Percentiles rank a stretch among this genome's conserved stretches.
Conservation (phyloP, 2,113 vertebrate species). For the Nibea coibor region DNA sequence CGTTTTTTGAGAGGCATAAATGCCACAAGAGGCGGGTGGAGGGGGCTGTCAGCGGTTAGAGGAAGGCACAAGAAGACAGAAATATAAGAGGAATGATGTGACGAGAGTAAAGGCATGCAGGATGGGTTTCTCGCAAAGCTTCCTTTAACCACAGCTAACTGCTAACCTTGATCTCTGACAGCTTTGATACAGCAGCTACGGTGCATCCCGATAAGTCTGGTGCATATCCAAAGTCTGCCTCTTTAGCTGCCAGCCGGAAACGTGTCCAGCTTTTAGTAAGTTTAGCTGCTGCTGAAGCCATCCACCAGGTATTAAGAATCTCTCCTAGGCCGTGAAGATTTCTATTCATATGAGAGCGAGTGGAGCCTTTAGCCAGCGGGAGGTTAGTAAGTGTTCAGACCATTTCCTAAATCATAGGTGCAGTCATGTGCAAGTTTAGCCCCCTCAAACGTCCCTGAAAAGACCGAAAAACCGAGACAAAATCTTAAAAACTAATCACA, state of each 20-base stretch:
- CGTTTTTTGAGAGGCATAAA: slow-evolving; percentile 13
- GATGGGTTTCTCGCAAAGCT: slow-evolving; percentile 45
- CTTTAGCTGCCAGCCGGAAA: slow-evolving; percentile 39
- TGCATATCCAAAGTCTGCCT: slow-evolving; percentile 41
- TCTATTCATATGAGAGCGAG: slow-evolving; percentile 52
- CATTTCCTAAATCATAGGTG: slow-evolving; percentile 2
- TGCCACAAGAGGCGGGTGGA: slow-evolving; percentile 13
- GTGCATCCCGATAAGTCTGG: slow-evolving; percentile 39
- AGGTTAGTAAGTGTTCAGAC: neutral
- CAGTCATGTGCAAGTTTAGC: neutral
- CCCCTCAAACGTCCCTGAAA: slow-evolving; percentile 8
- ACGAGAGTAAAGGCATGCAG: slow-evolving; percentile 24
- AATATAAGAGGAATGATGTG: slow-evolving; percentile 51
- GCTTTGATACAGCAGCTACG: slow-evolving; percentile 44
- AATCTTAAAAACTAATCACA: slow-evolving; percentile 34
- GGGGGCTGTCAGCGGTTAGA: slow-evolving; percentile 24
- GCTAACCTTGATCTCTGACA: slow-evolving; percentile 51
- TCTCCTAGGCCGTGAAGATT: slow-evolving; percentile 42
- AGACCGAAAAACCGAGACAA: neutral
- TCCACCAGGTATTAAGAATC: slow-evolving; percentile 48
- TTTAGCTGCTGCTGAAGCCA: slow-evolving; percentile 50
- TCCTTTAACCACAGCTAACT: slow-evolving; percentile 52
- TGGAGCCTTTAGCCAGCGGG: slow-evolving; percentile 9
- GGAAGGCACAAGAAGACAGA: slow-evolving; percentile 37
- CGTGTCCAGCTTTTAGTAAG: slow-evolving; percentile 51